Evolutionary conservation across 2,888 invertebrate genomes (phyloP), one percentile per base, ranked within the genome.

Genomic region (Lasioglossum malachurum): DNA sequence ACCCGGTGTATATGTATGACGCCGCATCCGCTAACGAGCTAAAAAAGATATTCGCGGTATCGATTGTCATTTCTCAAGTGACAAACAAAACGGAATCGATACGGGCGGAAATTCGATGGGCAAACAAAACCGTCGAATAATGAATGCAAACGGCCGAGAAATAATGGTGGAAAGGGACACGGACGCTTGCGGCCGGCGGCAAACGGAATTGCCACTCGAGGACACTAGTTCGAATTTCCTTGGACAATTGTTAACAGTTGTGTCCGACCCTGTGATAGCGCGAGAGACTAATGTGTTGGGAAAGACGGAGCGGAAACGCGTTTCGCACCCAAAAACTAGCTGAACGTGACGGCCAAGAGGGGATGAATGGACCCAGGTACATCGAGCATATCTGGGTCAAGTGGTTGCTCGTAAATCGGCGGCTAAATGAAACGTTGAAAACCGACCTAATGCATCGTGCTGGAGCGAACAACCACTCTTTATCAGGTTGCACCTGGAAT

Each of bases 341-440:
- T 44, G 80, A 77, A 81, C 80, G 78, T 83, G 80, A 75, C 46
- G 77, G 72, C n/a, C 73, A n/a, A 46, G 67, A 53, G 75, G 82
- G 80, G 88, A 86, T 77, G 81, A 84, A 82, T 80, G 84, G 73
- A 82, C 83, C 71, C 53, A 19, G 79, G 84, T 87, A 92, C 86
- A 90, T 91, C 87, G 91, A 90, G 89, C 89, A 92, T 92, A 93
- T 91, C 91, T 91, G 83, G 89, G 90, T 90, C 92, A 91, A 92
- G 91, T 92, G 88, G 87, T 76, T 80, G 80, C 80, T 87, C 90
- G 90, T 93, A 93, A 93, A 93, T 92, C 90, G 90, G 79, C 73
- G 82, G 88, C 89, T 92, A 93, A 93, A 93, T 93, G 93, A 93
- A 91, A 93, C 92, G 91, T 92, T 91, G 90, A 89, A 91, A 91